phyloP scores from a whole-genome alignment of 2,888 invertebrate genomes.

The Glaucopsyche alexis region DNA sequence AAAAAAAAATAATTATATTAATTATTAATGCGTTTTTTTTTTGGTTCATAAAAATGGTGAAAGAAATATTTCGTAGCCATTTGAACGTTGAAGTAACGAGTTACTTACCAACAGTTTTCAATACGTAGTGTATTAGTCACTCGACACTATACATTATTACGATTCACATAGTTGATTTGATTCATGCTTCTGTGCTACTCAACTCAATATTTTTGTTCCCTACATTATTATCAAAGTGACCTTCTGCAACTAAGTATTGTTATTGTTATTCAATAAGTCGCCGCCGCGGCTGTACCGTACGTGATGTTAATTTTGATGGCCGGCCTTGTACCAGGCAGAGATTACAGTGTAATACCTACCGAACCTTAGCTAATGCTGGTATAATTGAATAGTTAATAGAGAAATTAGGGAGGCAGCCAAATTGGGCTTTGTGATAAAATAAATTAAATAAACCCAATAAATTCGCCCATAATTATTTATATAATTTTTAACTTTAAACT shows the following conservation, averaged over 20 bases:
- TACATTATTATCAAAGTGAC: not conserved
- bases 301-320: conserved; percentile 26
- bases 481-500: too few species aligned
- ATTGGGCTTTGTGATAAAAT: too few species aligned
- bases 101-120: not conserved
- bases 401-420: not conserved
- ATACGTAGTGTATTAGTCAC: not conserved
- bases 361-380: not conserved
- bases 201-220: not conserved
- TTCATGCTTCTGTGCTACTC: not conserved
- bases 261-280: not conserved
- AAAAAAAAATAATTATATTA: too few species aligned
- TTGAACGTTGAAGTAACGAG: not conserved
- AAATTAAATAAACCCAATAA: too few species aligned
- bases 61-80: not conserved
- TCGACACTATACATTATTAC: not conserved
- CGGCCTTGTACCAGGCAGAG: conserved; percentile 12
- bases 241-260: not conserved
- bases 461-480: too few species aligned
- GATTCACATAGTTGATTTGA: not conserved
- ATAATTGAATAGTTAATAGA: not conserved
- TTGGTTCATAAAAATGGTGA: too few species aligned
- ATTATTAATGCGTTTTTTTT: too few species aligned
- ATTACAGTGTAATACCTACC: not conserved
- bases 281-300: not conserved